Base-by-base conservation (phyloP, 2,888 invertebrate genomes). In the Lydus trimaculatus region DNA sequence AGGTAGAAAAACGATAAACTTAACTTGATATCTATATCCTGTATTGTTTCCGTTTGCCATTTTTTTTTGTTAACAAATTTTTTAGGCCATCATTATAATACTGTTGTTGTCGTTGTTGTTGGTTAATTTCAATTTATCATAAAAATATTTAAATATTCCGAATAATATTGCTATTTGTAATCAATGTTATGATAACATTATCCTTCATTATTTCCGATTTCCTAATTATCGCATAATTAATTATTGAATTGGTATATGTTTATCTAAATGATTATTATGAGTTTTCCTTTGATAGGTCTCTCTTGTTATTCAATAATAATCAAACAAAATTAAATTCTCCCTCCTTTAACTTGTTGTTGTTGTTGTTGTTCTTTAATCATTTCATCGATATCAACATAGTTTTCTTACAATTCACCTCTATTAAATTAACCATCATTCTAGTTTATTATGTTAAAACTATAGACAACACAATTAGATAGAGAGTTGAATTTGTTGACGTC, bases 1-100 rank as follows among this genome's bases (percentile, higher is more conserved):
- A 56, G 56, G 56, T 56, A 56, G 4, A 56, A 28, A 28, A 28
- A 56, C n/a, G 56, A 56, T 56, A 56, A 56, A 56, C 15, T 56
- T 2, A 28, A 56, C 56, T 56, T 23, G 15, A 15, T 56, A 56
- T 56, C 56, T 56, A 56, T 56, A 56, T 56, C 56, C 56, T 28
- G 56, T 56, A 56, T 56, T 1, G 56, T 56, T 56, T 56, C 56
- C 56, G 56, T 25, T 56, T 28, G 25, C 28, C 56, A 28, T 56
- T 23, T 23, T 52, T 56, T 48, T 48, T 43, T 43, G 5, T 20
- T 48, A 13, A 20, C 9, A 20, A 8, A 2, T 48, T 48, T 52
- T 56, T 28, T 23, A 56, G 56, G 56, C 56, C 56, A 56, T 28
- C 25, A 56, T 56, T 28, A 56, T 15, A 15, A n/a, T 13, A 9